Evolutionary conservation across 2,888 invertebrate species (phyloP), one percentile per base, ranked within the genome.

Genomic region (Helicoverpa assulta): DNA sequence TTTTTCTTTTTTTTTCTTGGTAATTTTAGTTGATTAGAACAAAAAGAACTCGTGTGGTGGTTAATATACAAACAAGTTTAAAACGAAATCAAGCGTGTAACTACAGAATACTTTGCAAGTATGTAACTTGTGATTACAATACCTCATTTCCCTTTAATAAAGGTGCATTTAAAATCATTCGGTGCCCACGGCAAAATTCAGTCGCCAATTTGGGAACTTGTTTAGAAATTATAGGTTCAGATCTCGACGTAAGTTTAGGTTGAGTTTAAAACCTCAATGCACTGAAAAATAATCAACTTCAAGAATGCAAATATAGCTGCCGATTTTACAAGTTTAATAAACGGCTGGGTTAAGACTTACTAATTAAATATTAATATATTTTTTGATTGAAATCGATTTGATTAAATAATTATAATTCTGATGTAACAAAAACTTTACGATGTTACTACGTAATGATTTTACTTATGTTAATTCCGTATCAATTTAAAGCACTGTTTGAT

Each of bases 221-320:
- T 95, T 95, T 95, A 95, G 94, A 95, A 95, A 95, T 95, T 95
- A 95, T 93, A 95, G 94, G 95, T 94, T 92, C 91, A 93, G 88
- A 81, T 85, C 85, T 81, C 72, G 85, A 85, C 85, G 84, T 82
- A 88, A 88, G 89, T 89, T 91, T 90, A 91, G 89, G 85, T 78
- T 84, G 78, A 84, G 83, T 85, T 88, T 85, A 81, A 83, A 86
- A 79, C 80, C 51, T 64, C 68, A 26, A 54, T 56, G 68, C 73
- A 81, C 75, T 73, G 72, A 76, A 74, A 77, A 81, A 81, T 80
- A 71, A 82, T 50, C 40, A 69, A 53, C 61, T 37, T 57, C 18
- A 55, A 56, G 57, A 81, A 81, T 69, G 62, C 52, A 72, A 81
- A 79, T 74, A 76, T 73, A 81, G 5, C 43, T 16, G 52, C 16